phyloP scores from a whole-genome alignment of 1,140 invertebrate genomes.

The Penaeus chinensis region DNA sequence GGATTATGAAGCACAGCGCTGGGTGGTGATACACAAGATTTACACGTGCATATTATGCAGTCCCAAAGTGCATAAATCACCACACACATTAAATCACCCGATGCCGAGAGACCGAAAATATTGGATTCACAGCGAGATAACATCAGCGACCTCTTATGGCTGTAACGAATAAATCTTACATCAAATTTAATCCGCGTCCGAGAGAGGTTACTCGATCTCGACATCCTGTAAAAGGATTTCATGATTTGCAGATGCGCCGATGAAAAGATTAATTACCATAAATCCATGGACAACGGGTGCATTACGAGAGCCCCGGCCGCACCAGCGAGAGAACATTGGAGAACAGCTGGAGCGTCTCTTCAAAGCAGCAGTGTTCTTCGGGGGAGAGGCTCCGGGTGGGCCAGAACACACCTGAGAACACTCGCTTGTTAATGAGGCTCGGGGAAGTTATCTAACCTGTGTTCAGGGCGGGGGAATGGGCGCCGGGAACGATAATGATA shows the following conservation, averaged over 20 bases:
- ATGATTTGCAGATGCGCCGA: too few relatives aligned
- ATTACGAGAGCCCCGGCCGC: neutral
- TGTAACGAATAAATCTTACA: constrained; percentile 30
- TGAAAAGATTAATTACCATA: neutral
- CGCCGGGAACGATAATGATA: too few relatives aligned
- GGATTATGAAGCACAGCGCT: constrained; percentile 28
- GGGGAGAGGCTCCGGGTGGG: neutral
- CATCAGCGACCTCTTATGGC: constrained; percentile 4
- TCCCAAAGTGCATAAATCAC: constrained; percentile 32
- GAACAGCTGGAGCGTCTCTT: too few relatives aligned
- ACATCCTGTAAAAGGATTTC: too few relatives aligned
- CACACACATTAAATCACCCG: constrained; percentile 31
- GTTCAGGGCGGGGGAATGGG: too few relatives aligned
- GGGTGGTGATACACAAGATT: constrained; percentile 12
- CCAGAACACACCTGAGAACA: neutral
- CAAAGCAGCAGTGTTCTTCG: too few relatives aligned
- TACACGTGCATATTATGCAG: constrained; percentile 34
- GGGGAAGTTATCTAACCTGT: too few relatives aligned
- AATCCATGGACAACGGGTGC: neutral
- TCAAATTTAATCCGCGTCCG: neutral
- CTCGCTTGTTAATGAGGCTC: too few relatives aligned
- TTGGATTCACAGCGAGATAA: constrained; percentile 11
- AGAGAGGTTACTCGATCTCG: too few relatives aligned
- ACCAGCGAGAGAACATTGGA: too few relatives aligned
- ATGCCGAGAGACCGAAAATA: constrained; percentile 10